phyloP scores from a whole-genome alignment of 2,888 invertebrate species.

The Nephrocerus scutellatus region DNA sequence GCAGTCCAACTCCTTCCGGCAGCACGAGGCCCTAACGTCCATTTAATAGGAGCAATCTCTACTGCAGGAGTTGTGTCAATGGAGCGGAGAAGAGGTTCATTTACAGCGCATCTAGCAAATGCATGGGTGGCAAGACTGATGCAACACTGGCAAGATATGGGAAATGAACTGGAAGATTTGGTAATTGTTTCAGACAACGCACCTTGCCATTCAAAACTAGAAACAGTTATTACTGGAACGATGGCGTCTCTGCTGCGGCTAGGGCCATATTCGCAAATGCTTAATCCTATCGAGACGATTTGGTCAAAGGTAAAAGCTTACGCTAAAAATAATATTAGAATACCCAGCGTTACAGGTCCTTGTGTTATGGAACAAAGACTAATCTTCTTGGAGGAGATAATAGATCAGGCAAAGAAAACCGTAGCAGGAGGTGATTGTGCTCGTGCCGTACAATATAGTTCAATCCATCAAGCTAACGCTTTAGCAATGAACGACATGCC shows the following conservation, averaged over 20 bases:
- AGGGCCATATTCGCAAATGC: constrained; percentile 8
- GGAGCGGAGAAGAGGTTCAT: constrained; percentile 3
- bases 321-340: neutral
- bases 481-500: constrained; percentile 1
- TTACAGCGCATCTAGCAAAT: neutral
- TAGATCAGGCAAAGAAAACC: constrained; percentile 1
- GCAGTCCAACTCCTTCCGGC: constrained; percentile 4
- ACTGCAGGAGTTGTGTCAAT: constrained; percentile 3
- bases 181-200: constrained; percentile 4
- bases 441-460: constrained; percentile 2
- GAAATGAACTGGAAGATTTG: constrained; percentile 2
- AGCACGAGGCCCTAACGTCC: constrained; percentile 1
- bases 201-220: constrained; percentile 3
- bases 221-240: constrained; percentile 1
- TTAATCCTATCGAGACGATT: constrained; percentile 7
- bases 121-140: constrained; percentile 4
- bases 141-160: neutral
- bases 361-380: neutral
- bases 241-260: constrained; percentile 3
- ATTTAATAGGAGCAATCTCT: constrained; percentile 5
- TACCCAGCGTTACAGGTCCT: neutral
- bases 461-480: neutral
- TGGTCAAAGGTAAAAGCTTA: constrained; percentile 4
- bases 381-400: neutral
- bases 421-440: constrained; percentile 1